A percentile compares a stretch with the other conserved stretches of the same genome.
Evolutionary conservation across 2,797 vertebrate genomes (phyloP).

Genomic region (Sebastes cheni): DNA sequence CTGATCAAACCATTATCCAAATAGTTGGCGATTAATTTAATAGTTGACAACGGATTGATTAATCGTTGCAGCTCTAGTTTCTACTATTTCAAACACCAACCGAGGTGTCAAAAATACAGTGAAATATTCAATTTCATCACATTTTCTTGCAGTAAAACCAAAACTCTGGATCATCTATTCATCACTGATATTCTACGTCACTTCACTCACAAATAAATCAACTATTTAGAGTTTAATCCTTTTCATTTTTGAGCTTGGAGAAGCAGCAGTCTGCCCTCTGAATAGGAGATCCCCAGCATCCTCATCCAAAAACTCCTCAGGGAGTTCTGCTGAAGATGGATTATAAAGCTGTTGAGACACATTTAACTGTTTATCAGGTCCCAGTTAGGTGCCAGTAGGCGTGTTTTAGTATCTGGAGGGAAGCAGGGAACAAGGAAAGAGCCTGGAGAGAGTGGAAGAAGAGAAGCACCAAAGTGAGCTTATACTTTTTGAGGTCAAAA

Average conservation of each 20-base stretch:
- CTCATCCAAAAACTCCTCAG: background rate
- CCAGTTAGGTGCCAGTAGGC: too few species aligned
- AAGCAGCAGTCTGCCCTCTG: background rate
- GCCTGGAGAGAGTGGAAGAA: too few species aligned
- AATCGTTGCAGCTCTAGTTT: too few species aligned
- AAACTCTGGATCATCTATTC: too few species aligned
- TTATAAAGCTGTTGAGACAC: background rate
- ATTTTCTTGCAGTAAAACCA: background rate
- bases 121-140: background rate
- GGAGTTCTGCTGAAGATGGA: background rate
- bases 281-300: background rate
- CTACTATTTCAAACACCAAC: too few species aligned
- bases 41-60: too few species aligned
- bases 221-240: background rate
- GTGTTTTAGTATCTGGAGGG: too few species aligned
- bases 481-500: too few species aligned
- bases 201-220: background rate
- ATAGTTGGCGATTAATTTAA: too few species aligned
- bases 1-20: too few species aligned
- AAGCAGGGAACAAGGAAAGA: too few species aligned
- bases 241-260: background rate
- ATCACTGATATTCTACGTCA: background rate
- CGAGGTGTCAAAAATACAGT: background rate
- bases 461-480: too few species aligned
- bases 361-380: background rate